phyloP scores from a whole-genome alignment of 37 sponge, comb jelly and placozoan genomes.

The Petrosia ficiformis region DNA sequence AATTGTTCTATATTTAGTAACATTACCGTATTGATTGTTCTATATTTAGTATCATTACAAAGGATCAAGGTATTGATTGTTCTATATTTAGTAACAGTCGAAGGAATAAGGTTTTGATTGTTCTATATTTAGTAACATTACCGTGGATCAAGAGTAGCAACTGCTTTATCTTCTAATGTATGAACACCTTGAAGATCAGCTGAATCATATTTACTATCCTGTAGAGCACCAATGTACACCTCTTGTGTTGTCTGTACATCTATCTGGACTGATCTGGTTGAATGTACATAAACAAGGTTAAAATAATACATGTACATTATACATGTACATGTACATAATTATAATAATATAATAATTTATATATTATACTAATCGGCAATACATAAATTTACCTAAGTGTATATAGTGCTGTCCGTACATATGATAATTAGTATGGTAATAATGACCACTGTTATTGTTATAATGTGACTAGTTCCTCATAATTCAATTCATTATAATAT shows the following conservation, averaged over 20 bases:
- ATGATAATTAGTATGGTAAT: too few relatives aligned
- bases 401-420: too few relatives aligned
- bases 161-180: constrained; percentile 28
- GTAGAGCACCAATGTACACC: constrained; percentile 65
- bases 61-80: not conserved
- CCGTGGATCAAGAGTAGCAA: constrained; percentile 51
- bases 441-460: too few relatives aligned
- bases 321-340: too few relatives aligned
- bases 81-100: constrained; percentile 22
- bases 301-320: not conserved
- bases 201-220: constrained; percentile 56
- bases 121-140: not conserved
- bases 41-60: too few relatives aligned
- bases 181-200: constrained; percentile 45
- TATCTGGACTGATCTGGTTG: constrained; percentile 1
- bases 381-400: constrained; percentile 14
- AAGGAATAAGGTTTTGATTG: constrained; percentile 4
- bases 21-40: too few relatives aligned
- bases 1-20: not conserved
- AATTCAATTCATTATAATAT: too few relatives aligned
- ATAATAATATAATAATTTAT: not conserved
- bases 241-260: constrained; percentile 31
- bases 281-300: not conserved
- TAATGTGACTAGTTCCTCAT: too few relatives aligned
- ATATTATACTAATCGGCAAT: too few relatives aligned